These are phyloP conservation scores for Emys orbicularis DNA, from an alignment of 2,797 vertebrate species.

Conservation along the genomic window DNA sequence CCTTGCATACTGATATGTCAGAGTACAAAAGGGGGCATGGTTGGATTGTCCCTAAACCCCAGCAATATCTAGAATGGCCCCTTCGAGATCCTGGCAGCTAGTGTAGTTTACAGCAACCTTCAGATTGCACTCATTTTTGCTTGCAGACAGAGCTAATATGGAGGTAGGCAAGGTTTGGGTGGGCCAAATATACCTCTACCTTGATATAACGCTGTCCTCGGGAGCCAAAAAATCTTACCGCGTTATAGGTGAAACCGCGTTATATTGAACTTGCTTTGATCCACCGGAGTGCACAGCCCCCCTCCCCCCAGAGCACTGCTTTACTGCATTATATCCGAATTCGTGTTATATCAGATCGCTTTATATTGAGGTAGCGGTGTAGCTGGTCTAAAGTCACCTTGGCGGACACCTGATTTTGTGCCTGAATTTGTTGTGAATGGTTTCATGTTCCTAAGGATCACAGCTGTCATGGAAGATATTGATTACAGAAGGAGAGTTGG, in stretches of 20 bases:
- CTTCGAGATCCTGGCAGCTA: not conserved
- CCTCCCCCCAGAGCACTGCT: too few relatives aligned
- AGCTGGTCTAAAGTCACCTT: not conserved
- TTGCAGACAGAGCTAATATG: not conserved
- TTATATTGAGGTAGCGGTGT: too few relatives aligned
- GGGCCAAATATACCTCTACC: not conserved
- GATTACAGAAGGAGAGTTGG: not conserved
- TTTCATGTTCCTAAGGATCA: not conserved
- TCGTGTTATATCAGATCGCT: too few relatives aligned
- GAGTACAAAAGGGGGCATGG: not conserved
- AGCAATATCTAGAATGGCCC: not conserved
- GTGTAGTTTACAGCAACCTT: not conserved
- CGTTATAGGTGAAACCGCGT: too few relatives aligned
- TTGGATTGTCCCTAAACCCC: not conserved
- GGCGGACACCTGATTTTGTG: not conserved
- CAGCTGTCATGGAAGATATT: not conserved
- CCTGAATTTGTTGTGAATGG: not conserved
- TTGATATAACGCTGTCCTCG: too few relatives aligned
- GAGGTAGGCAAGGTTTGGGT: not conserved
- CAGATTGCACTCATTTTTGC: not conserved
- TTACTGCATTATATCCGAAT: too few relatives aligned
- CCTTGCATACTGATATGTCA: not conserved
- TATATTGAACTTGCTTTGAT: too few relatives aligned
- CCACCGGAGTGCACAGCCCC: too few relatives aligned
- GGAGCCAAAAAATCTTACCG: too few relatives aligned